Evolutionary conservation across 2,113 vertebrate genomes (phyloP).

Genomic region (Ranitomeya variabilis): DNA sequence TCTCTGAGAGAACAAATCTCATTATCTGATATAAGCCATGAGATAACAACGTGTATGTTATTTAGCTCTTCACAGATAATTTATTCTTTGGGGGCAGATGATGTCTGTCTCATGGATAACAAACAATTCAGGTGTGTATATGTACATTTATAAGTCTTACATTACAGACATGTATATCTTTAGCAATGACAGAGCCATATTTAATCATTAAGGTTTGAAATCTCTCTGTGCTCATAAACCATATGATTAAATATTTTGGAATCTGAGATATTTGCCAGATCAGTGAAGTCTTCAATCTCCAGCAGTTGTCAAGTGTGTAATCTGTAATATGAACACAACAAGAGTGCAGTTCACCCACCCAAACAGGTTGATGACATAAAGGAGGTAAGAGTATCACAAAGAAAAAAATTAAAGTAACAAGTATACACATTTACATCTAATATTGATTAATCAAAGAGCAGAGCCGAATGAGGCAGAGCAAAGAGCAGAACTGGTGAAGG

Average conservation of each 20-base stretch:
- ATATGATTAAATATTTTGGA: background rate
- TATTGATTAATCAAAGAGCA: too few relatives aligned
- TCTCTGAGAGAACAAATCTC: slow-evolving; percentile 26
- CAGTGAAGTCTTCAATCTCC: background rate
- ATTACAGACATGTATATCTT: background rate
- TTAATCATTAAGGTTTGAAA: background rate
- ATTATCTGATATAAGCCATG: slow-evolving; percentile 15
- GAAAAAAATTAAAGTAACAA: background rate
- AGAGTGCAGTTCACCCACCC: background rate
- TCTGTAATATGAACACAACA: background rate
- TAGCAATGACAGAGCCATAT: background rate
- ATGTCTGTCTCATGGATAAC: slow-evolving; percentile 25
- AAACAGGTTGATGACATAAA: background rate
- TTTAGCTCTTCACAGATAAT: slow-evolving; percentile 39
- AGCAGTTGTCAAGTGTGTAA: background rate
- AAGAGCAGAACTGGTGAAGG: too few relatives aligned
- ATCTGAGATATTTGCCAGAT: background rate
- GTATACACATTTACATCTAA: too few relatives aligned
- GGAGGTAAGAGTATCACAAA: background rate
- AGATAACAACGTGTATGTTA: slow-evolving; percentile 20
- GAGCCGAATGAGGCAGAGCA: too few relatives aligned
- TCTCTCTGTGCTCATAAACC: background rate
- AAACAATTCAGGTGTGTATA: slow-evolving; percentile 15
- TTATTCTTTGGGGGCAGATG: slow-evolving; percentile 43
- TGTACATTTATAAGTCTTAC: slow-evolving; percentile 11